Evolutionary conservation across 2,888 invertebrate species (phyloP).

Genomic region (Luperina nickerlii): DNA sequence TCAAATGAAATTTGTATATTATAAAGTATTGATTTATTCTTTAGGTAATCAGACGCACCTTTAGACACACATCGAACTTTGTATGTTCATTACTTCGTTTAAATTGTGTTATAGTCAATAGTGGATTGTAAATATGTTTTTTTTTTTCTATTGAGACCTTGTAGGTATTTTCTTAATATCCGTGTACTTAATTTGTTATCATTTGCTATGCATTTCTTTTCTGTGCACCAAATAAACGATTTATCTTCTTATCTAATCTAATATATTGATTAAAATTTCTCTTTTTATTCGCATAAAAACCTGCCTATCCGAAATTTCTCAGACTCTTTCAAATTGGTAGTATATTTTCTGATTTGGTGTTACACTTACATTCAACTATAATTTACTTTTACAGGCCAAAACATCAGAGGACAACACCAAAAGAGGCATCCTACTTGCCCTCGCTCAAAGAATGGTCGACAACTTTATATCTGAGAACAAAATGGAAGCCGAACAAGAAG

Average conservation of each 20-base stretch:
- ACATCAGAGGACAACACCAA: constrained; percentile 89
- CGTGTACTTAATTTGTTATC: neutral
- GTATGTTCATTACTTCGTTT: too few relatives aligned
- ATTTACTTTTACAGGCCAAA: constrained; percentile 79
- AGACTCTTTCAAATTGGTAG: neutral
- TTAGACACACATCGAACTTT: too few relatives aligned
- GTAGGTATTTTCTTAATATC: neutral
- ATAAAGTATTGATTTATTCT: neutral
- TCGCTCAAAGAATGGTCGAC: constrained; percentile 98
- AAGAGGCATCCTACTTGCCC: constrained; percentile 93
- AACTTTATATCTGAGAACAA: constrained; percentile 96
- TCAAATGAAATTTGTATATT: too few relatives aligned
- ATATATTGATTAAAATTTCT: neutral
- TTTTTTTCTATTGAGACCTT: neutral
- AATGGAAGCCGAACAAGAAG: constrained; percentile 98
- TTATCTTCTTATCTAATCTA: neutral
- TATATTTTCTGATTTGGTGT: neutral
- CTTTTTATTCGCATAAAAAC: neutral
- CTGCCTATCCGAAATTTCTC: neutral
- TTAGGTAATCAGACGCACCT: neutral
- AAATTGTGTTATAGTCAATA: too few relatives aligned
- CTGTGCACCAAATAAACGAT: neutral
- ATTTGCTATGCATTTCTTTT: neutral
- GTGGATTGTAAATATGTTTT: too few relatives aligned
- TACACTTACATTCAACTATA: neutral